A percentile compares a stretch with the other conserved stretches of the same genome.
Evolutionary conservation across 2,888 invertebrate species (phyloP).

Genomic region (Nomada fabriciana): DNA sequence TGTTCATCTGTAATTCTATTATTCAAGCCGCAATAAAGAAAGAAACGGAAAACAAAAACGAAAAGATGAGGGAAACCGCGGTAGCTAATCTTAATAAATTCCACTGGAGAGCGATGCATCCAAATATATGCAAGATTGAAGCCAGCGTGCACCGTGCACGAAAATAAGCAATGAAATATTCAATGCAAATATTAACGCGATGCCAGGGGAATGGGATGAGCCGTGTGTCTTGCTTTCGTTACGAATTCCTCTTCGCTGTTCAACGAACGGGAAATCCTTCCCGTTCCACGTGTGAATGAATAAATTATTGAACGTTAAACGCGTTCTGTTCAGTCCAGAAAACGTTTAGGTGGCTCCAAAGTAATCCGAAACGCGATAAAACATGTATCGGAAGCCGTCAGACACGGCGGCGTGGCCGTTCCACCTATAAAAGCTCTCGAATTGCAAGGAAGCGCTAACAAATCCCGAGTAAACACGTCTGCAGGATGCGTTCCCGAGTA

Average conservation of each 20-base stretch:
- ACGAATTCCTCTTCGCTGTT: constrained; percentile 33
- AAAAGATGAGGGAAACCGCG: too few species aligned
- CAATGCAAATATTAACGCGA: constrained; percentile 27
- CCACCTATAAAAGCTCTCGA: constrained; percentile 24
- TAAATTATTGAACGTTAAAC: constrained; percentile 38
- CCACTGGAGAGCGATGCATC: not conserved
- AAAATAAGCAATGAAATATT: constrained; percentile 38
- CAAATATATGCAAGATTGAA: not conserved
- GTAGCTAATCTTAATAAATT: too few species aligned
- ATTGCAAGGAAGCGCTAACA: constrained; percentile 56
- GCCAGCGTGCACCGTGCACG: not conserved
- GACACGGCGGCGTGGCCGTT: not conserved
- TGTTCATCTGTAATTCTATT: too few species aligned
- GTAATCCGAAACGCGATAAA: constrained; percentile 57
- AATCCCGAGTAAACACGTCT: constrained; percentile 56
- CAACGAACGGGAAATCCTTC: constrained; percentile 1
- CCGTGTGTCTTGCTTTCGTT: constrained; percentile 16
- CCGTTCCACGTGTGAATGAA: constrained; percentile 18
- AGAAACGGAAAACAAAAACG: too few species aligned
- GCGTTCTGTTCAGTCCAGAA: constrained; percentile 20
- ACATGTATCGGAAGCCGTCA: constrained; percentile 51
- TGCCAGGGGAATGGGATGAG: not conserved
- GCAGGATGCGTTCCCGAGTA: constrained; percentile 51
- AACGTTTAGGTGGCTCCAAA: constrained; percentile 37
- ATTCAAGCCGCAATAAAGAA: too few species aligned